Evolutionary conservation across 2,888 invertebrate genomes (phyloP), one percentile per base, ranked within the genome.

Genomic region (Erebia epiphron): DNA sequence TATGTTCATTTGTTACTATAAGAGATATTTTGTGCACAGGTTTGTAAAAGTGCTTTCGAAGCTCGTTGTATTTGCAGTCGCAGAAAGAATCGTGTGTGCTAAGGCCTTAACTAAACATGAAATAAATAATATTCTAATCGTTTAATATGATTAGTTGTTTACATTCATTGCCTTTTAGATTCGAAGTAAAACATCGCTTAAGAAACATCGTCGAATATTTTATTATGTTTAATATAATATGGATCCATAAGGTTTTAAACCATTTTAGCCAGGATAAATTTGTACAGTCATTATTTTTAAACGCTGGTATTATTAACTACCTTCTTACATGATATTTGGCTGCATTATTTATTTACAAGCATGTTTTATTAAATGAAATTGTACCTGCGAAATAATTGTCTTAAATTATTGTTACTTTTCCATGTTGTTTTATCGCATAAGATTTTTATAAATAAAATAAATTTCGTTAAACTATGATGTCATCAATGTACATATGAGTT

Each of bases 121-220:
- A 50, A 60, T 52, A 60, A 54, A 58, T 49, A 54, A 61, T n/a
- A 26, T 13, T 41, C 57, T 11, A 35, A 50, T 35, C 52, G 60
- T 35, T 35, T 43, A 26, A 26, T 7, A 62, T 16, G n/a, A 52
- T 66, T 16, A 49, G 56, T 72, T 75, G 75, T 73, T 76, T 73
- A 69, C 73, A 73, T 75, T 71, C 67, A 65, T 76, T 68, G 43
- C 72, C 46, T 62, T 56, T 68, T 67, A 62, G 46, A 64, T 54
- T 62, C 46, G 58, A 71, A 69, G 46, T 73, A 62, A 72, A 70
- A 67, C 43, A 54, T 54, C 35, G 49, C 49, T 52, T 58, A 64
- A 64, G 66, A 66, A 56, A 66, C 43, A 66, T 66, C 43, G 14
- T 10, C 21, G 21, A 1, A 16, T 46, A 13, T 56, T 43, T 14